Evolutionary conservation across 2,113 vertebrate genomes (phyloP).

Genomic region (Burhinus oedicnemus): DNA sequence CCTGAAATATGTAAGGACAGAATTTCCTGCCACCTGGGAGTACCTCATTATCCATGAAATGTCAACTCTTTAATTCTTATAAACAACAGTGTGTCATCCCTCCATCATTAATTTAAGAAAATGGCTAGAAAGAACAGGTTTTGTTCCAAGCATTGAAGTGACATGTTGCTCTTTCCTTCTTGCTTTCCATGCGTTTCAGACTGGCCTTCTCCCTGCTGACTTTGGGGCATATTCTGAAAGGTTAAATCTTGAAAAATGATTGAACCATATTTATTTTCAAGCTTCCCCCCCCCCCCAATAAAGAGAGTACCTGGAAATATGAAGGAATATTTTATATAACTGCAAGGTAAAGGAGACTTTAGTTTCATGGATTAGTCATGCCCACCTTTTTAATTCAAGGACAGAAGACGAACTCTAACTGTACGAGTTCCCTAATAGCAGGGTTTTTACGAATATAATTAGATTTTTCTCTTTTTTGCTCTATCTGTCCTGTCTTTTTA

Average conservation of each 20-base stretch:
- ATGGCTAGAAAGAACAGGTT: not conserved
- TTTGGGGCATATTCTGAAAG: not conserved
- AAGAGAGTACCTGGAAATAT: constrained; percentile 30
- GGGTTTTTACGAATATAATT: constrained; percentile 21
- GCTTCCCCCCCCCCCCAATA: not conserved
- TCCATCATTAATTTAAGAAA: not conserved
- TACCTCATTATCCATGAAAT: not conserved
- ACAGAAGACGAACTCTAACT: constrained; percentile 27
- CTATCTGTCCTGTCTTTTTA: constrained; percentile 4
- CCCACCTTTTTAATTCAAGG: constrained; percentile 39
- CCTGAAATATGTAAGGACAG: not conserved
- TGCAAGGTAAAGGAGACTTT: constrained; percentile 31
- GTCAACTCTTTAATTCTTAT: not conserved
- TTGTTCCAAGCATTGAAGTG: not conserved
- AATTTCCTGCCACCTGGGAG: not conserved
- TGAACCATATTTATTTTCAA: not conserved
- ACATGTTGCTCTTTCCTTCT: not conserved
- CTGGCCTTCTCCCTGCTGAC: not conserved
- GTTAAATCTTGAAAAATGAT: constrained; percentile 7
- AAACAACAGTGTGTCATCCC: not conserved
- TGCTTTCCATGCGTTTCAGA: not conserved
- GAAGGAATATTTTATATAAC: constrained; percentile 3
- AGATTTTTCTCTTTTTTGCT: not conserved
- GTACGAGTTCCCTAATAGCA: not conserved
- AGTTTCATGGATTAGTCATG: not conserved